These are phyloP conservation scores for Sebastes diaconus DNA, from an alignment of 2,797 vertebrate species.

Conservation along the genomic window DNA sequence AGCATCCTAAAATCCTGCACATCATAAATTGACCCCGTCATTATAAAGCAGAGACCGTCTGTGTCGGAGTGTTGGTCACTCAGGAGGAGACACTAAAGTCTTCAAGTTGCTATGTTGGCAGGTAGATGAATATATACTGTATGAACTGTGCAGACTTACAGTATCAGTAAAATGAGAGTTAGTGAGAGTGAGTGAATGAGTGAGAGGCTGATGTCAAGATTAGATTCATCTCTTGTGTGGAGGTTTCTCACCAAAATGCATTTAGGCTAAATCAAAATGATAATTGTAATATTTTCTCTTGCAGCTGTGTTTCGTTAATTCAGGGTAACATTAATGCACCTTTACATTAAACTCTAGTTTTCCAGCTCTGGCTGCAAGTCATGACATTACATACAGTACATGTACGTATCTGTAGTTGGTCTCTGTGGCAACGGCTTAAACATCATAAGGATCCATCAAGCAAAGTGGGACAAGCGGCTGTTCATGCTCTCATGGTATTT, in stretches of 20 bases:
- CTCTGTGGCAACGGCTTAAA: background rate
- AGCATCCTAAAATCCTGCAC: slow-evolving; percentile 29
- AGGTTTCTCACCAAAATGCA: background rate
- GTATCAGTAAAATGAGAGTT: background rate
- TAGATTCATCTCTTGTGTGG: background rate
- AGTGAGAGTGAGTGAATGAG: background rate
- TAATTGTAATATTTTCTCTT: background rate
- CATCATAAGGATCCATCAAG: background rate
- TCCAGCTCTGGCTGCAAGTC: background rate
- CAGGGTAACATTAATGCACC: background rate
- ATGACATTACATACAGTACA: background rate
- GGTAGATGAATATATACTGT: background rate
- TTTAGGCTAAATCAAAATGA: background rate
- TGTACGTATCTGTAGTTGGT: background rate
- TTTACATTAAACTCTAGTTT: background rate
- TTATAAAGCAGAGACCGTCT: background rate
- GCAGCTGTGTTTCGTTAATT: background rate
- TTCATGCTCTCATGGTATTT: background rate
- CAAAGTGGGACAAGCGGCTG: background rate
- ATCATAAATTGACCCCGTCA: slow-evolving; percentile 36
- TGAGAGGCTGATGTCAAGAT: background rate
- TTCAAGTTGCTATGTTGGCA: background rate
- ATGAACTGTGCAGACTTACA: background rate
- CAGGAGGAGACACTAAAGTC: slow-evolving; percentile 4
- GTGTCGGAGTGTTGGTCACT: slow-evolving; percentile 3